A percentile compares a stretch with the other conserved stretches of the same genome.
Evolutionary conservation across 2,113 vertebrate species (phyloP).

Genomic region (Pongo pygmaeus): DNA sequence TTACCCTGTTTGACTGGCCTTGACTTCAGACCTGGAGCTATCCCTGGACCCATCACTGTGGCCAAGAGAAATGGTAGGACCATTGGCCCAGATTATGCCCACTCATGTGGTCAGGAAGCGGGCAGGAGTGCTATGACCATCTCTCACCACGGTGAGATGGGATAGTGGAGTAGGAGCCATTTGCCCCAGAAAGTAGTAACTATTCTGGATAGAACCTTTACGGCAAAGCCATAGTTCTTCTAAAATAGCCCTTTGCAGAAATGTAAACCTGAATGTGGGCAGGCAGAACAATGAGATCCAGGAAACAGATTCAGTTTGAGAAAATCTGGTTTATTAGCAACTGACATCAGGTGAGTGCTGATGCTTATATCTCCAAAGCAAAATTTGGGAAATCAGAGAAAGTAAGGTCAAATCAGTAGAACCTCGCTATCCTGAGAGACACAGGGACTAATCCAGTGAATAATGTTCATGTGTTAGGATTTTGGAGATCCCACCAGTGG

Average conservation of each 20-base stretch:
- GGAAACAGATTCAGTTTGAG: background rate
- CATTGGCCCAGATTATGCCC: background rate
- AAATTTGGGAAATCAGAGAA: background rate
- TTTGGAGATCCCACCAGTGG: background rate
- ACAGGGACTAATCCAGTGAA: rapidly evolving
- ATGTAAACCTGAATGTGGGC: background rate
- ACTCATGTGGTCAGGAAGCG: background rate
- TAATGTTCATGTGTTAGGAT: background rate
- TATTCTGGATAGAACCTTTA: background rate
- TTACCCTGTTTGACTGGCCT: background rate
- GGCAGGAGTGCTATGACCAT: background rate
- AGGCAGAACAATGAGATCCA: background rate
- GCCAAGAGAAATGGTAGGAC: too few relatives aligned
- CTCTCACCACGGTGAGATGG: background rate
- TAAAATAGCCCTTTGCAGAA: background rate
- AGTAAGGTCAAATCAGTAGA: background rate
- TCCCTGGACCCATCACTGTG: background rate
- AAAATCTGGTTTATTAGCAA: background rate
- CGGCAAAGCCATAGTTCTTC: background rate
- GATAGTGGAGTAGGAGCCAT: rapidly evolving
- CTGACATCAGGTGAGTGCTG: background rate
- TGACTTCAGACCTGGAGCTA: background rate
- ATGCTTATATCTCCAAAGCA: background rate
- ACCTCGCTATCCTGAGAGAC: background rate
- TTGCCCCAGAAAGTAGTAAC: background rate